These are phyloP conservation scores for Numenius phaeopus DNA, from an alignment of 2,797 vertebrate species.

Conservation along the genomic window DNA sequence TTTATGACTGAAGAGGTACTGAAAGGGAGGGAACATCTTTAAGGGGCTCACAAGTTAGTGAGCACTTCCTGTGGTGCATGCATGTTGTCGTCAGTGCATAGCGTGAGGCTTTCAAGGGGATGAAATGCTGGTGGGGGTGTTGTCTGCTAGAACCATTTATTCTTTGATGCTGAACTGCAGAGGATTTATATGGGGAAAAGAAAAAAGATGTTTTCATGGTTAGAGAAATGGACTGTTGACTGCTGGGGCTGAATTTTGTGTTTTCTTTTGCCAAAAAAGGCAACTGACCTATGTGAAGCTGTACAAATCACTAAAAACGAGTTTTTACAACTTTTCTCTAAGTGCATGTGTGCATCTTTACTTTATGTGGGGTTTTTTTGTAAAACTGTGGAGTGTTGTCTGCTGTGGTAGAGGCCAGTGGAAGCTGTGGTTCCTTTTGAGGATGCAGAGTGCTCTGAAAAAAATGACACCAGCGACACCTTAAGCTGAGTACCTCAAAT, in stretches of 20 bases:
- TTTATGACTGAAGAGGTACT: not conserved
- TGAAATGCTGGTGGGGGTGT: not conserved
- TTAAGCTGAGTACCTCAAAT: not conserved
- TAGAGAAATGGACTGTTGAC: not conserved
- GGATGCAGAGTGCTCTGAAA: not conserved
- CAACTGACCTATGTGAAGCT: not conserved
- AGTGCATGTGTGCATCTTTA: not conserved
- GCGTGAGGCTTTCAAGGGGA: not conserved
- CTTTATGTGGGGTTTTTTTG: not conserved
- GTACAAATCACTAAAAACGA: not conserved
- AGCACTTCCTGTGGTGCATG: not conserved
- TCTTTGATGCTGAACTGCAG: not conserved
- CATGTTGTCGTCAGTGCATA: not conserved
- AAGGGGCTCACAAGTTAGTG: not conserved
- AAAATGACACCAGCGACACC: not conserved
- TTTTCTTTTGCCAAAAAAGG: not conserved
- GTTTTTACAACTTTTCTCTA: not conserved
- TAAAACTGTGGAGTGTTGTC: not conserved
- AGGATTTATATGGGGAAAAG: not conserved
- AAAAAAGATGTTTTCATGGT: not conserved
- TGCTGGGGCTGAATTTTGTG: not conserved
- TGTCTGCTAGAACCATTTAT: not conserved
- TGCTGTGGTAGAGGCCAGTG: not conserved
- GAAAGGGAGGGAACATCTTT: not conserved
- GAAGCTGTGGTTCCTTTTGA: not conserved